These are phyloP conservation scores for Isotomurus palustris DNA, from an alignment of 2,888 invertebrate species.

Conservation along the genomic window DNA sequence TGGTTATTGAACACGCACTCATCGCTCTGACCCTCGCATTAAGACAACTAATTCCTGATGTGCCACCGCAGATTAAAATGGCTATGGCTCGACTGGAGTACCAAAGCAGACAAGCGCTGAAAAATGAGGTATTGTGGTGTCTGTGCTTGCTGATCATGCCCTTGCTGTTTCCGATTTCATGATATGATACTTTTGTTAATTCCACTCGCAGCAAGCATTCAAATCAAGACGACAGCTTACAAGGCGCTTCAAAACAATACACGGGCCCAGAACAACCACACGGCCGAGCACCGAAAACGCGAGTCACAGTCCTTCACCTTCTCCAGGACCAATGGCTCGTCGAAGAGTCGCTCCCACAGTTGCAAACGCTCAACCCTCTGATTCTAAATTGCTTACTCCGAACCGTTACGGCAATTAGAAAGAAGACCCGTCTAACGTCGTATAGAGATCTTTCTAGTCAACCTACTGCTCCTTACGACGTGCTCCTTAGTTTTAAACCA, in stretches of 20 bases:
- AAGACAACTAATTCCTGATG: constrained; percentile 65
- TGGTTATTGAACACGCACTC: constrained; percentile 65
- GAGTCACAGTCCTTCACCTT: constrained; percentile 13
- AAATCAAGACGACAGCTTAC: constrained; percentile 52
- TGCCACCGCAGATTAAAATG: constrained; percentile 63
- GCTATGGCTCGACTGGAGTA: constrained; percentile 60
- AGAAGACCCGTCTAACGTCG: too few species aligned
- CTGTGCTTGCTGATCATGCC: neutral
- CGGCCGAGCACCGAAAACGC: neutral
- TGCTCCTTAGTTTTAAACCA: too few species aligned
- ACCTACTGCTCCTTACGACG: too few species aligned
- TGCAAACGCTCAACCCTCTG: too few species aligned
- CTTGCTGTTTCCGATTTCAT: neutral
- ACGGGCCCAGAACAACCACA: constrained; percentile 47
- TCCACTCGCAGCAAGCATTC: constrained; percentile 52
- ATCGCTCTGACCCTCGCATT: constrained; percentile 62
- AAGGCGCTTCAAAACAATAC: constrained; percentile 53
- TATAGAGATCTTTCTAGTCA: too few species aligned
- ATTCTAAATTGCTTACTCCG: too few species aligned
- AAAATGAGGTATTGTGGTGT: constrained; percentile 52
- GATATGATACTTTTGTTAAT: neutral
- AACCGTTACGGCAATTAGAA: too few species aligned
- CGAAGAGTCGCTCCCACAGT: constrained; percentile 18
- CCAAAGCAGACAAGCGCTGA: constrained; percentile 61
- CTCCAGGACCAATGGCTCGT: constrained; percentile 7